Conservation (phyloP, 2,797 vertebrate species). For the Pelochelys cantorii region DNA sequence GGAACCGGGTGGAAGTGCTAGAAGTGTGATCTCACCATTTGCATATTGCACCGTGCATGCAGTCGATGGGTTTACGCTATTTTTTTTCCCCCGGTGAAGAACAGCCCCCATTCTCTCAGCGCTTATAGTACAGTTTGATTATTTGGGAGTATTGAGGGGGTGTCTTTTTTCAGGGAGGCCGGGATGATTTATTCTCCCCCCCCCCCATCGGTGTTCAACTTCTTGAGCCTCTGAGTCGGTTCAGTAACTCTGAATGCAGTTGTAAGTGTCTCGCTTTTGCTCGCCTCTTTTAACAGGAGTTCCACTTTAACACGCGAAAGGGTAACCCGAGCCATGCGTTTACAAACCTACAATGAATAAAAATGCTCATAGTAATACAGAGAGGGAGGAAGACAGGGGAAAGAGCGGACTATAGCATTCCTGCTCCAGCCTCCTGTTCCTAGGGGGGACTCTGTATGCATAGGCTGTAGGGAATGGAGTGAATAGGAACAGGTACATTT, state of each 20-base stretch:
- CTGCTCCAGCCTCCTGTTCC: not conserved
- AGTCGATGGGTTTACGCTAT: not conserved
- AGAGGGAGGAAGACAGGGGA: conserved; percentile 58
- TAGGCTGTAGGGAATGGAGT: conserved; percentile 59
- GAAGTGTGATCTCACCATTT: not conserved
- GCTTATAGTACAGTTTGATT: not conserved
- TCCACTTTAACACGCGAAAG: conserved; percentile 85
- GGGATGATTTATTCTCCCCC: not conserved
- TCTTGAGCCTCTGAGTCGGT: conserved; percentile 75
- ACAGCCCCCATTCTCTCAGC: not conserved
- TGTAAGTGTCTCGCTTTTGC: conserved; percentile 80
- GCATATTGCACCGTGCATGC: too few species aligned
- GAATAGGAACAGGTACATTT: conserved; percentile 71
- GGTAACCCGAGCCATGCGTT: conserved; percentile 89
- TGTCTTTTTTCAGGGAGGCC: conserved; percentile 3
- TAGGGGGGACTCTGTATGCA: conserved; percentile 53
- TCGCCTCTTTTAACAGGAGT: conserved; percentile 81
- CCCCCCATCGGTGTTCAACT: conserved; percentile 58
- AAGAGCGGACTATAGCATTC: not conserved
- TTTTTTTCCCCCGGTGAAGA: not conserved
- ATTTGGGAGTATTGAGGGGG: not conserved
- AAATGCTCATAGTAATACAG: conserved; percentile 62
- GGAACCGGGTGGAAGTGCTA: not conserved
- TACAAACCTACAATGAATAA: conserved; percentile 85
- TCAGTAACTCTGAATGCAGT: conserved; percentile 87